Conservation (phyloP, 1,140 invertebrate species). For the Drosophila novamexicana region DNA sequence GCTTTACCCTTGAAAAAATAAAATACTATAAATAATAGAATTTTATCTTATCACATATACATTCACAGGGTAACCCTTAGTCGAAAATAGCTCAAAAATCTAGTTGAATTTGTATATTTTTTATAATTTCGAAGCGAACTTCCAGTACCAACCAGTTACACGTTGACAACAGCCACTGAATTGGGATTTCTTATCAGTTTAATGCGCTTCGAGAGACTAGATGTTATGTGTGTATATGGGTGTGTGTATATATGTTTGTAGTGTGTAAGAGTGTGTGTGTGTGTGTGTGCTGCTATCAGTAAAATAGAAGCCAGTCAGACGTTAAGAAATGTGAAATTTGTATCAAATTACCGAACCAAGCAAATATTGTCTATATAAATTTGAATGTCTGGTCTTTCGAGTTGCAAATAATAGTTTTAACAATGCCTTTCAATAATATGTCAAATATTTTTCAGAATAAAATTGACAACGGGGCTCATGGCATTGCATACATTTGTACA, state of each 20-base stretch:
- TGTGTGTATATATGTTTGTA: background rate
- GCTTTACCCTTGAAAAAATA: too few relatives aligned
- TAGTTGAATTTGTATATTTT: background rate
- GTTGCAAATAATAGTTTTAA: too few relatives aligned
- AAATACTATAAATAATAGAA: too few relatives aligned
- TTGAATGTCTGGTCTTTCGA: too few relatives aligned
- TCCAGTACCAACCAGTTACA: constrained; percentile 3
- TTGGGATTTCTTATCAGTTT: constrained; percentile 48
- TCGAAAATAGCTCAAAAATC: background rate
- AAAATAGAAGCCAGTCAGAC: constrained; percentile 4
- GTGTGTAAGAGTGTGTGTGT: background rate
- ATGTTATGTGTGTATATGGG: background rate
- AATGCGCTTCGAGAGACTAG: constrained; percentile 4
- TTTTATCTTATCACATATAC: too few relatives aligned
- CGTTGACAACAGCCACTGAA: background rate
- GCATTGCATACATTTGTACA: too few relatives aligned
- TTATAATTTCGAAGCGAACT: constrained; percentile 1
- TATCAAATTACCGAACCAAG: constrained; percentile 15
- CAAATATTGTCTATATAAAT: background rate
- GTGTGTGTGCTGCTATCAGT: constrained; percentile 10
- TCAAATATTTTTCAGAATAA: too few relatives aligned
- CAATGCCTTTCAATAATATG: too few relatives aligned
- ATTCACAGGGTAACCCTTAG: background rate
- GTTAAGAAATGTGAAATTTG: constrained; percentile 9
- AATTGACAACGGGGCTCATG: too few relatives aligned